Conservation (phyloP, 2,888 invertebrate genomes). For the Tineola bisselliella region DNA sequence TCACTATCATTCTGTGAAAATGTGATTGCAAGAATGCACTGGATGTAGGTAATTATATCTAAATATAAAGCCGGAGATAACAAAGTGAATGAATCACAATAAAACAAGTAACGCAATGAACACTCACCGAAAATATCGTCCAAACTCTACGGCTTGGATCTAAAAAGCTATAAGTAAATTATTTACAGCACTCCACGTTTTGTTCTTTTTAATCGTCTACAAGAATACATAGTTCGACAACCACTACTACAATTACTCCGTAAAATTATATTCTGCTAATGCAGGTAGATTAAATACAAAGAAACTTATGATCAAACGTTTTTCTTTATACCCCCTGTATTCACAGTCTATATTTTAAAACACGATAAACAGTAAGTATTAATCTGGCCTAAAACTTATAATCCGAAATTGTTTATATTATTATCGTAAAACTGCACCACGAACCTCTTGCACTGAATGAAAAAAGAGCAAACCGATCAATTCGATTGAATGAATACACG, state of each 20-base stretch:
- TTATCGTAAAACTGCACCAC: constrained; percentile 60
- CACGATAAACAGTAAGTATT: background rate
- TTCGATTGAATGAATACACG: constrained; percentile 25
- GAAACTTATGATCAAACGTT: background rate
- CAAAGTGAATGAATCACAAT: constrained; percentile 9
- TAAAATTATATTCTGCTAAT: constrained; percentile 1
- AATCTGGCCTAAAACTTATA: background rate
- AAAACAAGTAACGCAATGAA: background rate
- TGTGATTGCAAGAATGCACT: background rate
- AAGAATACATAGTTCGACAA: background rate
- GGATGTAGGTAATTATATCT: background rate
- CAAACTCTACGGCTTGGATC: background rate
- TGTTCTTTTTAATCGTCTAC: background rate
- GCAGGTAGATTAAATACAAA: constrained; percentile 9
- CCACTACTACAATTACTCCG: background rate
- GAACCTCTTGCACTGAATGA: constrained; percentile 53
- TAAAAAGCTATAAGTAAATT: background rate
- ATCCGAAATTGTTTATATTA: constrained; percentile 39
- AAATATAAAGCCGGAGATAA: constrained; percentile 8
- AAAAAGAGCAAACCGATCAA: constrained; percentile 12
- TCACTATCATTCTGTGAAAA: background rate
- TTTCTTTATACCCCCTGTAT: background rate
- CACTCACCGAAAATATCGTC: constrained; percentile 15
- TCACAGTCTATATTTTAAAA: background rate
- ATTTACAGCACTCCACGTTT: constrained; percentile 3